Percentiles rank a stretch among this genome's conserved stretches.
These are phyloP conservation scores for Gallirallus australis DNA, from an alignment of 2,797 vertebrate genomes.

Conservation along the genomic window DNA sequence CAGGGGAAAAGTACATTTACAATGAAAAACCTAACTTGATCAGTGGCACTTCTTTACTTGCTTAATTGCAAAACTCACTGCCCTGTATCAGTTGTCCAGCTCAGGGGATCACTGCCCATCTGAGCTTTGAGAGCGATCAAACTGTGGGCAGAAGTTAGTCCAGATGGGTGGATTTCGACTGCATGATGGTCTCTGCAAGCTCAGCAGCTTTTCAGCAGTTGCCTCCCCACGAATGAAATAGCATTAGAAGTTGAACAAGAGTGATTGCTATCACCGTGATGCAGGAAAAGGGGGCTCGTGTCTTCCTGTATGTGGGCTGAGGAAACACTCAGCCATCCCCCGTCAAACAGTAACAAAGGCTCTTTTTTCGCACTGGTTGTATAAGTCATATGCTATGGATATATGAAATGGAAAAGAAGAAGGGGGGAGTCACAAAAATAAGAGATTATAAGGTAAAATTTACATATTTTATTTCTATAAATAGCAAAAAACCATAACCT, in stretches of 20 bases:
- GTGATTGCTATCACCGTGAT: background rate
- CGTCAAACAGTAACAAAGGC: background rate
- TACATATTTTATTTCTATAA: background rate
- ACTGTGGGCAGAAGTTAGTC: background rate
- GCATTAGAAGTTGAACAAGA: accelerated
- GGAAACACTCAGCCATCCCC: background rate
- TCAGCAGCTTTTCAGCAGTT: background rate
- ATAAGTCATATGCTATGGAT: background rate
- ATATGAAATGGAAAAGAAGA: background rate
- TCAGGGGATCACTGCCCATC: background rate
- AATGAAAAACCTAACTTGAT: background rate
- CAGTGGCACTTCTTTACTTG: background rate
- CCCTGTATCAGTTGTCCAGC: background rate
- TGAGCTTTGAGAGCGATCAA: background rate
- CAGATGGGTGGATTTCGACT: background rate
- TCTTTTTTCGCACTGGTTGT: background rate
- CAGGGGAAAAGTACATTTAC: background rate
- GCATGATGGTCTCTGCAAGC: background rate
- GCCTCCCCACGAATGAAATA: background rate
- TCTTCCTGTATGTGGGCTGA: slow-evolving; percentile 49
- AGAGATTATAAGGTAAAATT: background rate
- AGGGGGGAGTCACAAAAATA: background rate
- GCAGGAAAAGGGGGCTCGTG: background rate
- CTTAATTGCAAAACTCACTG: background rate
- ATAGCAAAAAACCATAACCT: background rate